Base-by-base conservation (phyloP, 2,888 invertebrate species). In the Ectemnius cavifrons region DNA sequence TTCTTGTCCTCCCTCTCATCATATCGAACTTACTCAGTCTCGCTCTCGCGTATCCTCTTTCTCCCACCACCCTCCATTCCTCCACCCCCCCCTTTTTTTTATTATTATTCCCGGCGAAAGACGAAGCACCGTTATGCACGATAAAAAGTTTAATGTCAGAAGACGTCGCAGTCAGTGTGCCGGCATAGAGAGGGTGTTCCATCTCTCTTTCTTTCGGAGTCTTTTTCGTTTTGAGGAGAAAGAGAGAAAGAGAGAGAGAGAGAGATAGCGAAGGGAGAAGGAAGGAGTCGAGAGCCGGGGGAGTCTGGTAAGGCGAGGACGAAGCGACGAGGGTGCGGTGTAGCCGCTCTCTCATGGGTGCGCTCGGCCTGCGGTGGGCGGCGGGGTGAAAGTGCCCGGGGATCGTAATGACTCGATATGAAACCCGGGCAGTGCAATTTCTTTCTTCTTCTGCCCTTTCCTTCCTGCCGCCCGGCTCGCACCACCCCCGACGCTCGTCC, bases 81-180 rank as follows among this genome's bases (percentile, higher is more conserved):
- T n/a, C 60, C 13, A 8, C 16, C 59, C n/a, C 63, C 57, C 14
- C 56, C 3, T 37, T 23, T 20, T 59, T 67, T 62, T 71, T 78
- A 81, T 78, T 81, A 71, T 68, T 74, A 70, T 77, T 73, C 79
- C 59, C 61, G 74, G 71, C 84, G 79, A 83, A 84, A 83, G 84
- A 84, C 83, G 82, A 84, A 82, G 82, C 83, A 82, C 84, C 83
- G 85, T 84, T 83, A 84, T 83, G 81, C 84, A 84, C 84, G 86
- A 87, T 87, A 88, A 87, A 88, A 87, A 85, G 86, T 87, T 87
- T 87, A 86, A 85, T 84, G 84, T 85, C 83, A 84, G 85, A 84
- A 85, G 87, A 85, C 84, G 82, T 71, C 71, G 75, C 16, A 49
- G 73, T 46, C 69, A 62, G 20, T 45, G 23, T 28, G 2, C 60